phyloP scores from a whole-genome alignment of 2,113 vertebrate genomes.

The Oenanthe melanoleuca region DNA sequence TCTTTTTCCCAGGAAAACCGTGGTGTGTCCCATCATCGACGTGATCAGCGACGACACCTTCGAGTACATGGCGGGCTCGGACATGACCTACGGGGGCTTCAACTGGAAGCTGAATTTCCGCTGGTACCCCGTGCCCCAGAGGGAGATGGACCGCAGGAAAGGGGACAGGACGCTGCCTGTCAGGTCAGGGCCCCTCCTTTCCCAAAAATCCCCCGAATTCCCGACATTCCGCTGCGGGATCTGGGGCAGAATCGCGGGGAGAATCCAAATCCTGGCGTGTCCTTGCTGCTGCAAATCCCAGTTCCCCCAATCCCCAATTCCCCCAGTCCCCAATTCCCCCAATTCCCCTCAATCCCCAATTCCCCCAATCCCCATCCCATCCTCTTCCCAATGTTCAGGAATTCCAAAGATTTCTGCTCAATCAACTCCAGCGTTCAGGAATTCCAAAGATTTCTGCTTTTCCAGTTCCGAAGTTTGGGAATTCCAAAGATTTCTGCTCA shows the following conservation, averaged over 20 bases:
- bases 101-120: conserved; percentile 99
- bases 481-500: too few species aligned
- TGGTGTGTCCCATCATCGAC: conserved; percentile 98
- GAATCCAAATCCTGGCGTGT: too few species aligned
- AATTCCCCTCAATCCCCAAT: too few species aligned
- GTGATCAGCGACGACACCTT: conserved; percentile 99
- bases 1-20: conserved; percentile 79
- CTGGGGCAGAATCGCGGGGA: rapidly evolving
- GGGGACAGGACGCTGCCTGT: conserved; percentile 95
- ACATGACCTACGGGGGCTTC: conserved; percentile 98
- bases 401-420: not conserved
- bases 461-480: too few species aligned
- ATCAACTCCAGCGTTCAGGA: not conserved
- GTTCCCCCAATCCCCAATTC: too few species aligned
- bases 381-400: not conserved
- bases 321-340: too few species aligned
- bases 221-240: rapidly evolving
- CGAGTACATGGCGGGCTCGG: conserved; percentile 98
- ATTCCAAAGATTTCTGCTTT: too few species aligned
- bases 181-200: conserved; percentile 67
- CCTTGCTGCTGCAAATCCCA: too few species aligned
- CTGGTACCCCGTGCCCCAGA: conserved; percentile 97
- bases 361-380: not conserved
- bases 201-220: not conserved
- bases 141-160: conserved; percentile 97